Conservation (phyloP, 2,797 vertebrate genomes). For the Toxotes lorentzi region DNA sequence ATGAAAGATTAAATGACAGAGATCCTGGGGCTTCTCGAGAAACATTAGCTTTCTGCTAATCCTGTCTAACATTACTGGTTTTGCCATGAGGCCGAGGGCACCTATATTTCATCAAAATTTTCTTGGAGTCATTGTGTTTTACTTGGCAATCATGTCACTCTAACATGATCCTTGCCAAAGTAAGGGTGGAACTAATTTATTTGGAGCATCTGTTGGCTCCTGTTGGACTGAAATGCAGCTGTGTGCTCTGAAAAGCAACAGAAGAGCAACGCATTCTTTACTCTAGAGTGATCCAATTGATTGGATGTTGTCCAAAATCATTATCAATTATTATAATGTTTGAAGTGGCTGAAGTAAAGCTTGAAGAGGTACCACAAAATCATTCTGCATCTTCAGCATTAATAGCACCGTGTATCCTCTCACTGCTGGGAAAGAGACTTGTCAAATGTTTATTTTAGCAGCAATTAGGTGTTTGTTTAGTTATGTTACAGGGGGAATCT, state of each 20-base stretch:
- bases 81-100: background rate
- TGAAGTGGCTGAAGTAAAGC: slow-evolving; percentile 17
- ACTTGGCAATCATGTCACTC: slow-evolving; percentile 27
- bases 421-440: slow-evolving; percentile 23
- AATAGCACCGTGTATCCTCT: background rate
- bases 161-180: slow-evolving; percentile 41
- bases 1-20: background rate
- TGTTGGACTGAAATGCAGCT: slow-evolving; percentile 43
- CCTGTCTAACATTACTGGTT: background rate
- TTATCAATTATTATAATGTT: slow-evolving; percentile 47
- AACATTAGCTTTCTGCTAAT: background rate
- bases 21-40: background rate
- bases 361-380: background rate
- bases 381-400: background rate
- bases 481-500: slow-evolving; percentile 34
- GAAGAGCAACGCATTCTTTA: slow-evolving; percentile 15
- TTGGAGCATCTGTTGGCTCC: slow-evolving; percentile 60
- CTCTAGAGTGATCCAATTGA: slow-evolving; percentile 26
- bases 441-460: slow-evolving; percentile 55
- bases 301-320: slow-evolving; percentile 46
- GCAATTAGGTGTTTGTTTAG: slow-evolving; percentile 60
- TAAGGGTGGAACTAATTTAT: slow-evolving; percentile 46
- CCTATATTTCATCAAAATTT: slow-evolving; percentile 28
- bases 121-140: slow-evolving; percentile 29
- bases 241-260: slow-evolving; percentile 7